A percentile compares a stretch with the other conserved stretches of the same genome.
phyloP scores from a whole-genome alignment of 2,797 vertebrate species.

The Acipenser oxyrinchus region DNA sequence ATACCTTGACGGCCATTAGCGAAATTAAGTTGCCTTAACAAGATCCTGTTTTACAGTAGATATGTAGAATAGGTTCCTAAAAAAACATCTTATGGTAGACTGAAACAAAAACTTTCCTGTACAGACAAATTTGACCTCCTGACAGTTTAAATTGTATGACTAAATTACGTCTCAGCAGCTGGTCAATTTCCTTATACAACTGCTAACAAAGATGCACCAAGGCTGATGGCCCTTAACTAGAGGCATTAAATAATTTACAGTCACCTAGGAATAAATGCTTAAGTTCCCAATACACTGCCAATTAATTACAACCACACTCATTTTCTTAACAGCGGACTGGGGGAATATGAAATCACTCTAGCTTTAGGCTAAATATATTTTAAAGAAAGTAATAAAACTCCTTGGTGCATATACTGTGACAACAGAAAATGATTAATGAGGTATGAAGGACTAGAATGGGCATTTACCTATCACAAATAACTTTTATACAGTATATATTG shows the following conservation, averaged over 20 bases:
- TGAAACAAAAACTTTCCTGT: not conserved
- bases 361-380: constrained; percentile 31
- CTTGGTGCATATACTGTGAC: constrained; percentile 25
- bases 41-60: no score
- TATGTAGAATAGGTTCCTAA: no score
- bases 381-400: constrained; percentile 38
- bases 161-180: no score
- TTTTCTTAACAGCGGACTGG: constrained; percentile 17
- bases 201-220: constrained; percentile 13
- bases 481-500: no score
- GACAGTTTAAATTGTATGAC: constrained; percentile 36
- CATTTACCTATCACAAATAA: constrained; percentile 40
- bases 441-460: constrained; percentile 32
- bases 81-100: no score
- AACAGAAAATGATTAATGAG: constrained; percentile 43
- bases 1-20: no score
- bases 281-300: constrained; percentile 24
- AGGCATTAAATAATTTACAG: not conserved
- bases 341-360: constrained; percentile 22
- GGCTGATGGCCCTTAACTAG: not conserved
- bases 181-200: not conserved
- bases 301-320: constrained; percentile 35
- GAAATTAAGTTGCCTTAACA: no score
- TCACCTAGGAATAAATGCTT: constrained; percentile 15
- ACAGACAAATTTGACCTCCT: constrained; percentile 32